Evolutionary conservation across 2,797 vertebrate genomes (phyloP).

Genomic region (Sebastes umbrosus): DNA sequence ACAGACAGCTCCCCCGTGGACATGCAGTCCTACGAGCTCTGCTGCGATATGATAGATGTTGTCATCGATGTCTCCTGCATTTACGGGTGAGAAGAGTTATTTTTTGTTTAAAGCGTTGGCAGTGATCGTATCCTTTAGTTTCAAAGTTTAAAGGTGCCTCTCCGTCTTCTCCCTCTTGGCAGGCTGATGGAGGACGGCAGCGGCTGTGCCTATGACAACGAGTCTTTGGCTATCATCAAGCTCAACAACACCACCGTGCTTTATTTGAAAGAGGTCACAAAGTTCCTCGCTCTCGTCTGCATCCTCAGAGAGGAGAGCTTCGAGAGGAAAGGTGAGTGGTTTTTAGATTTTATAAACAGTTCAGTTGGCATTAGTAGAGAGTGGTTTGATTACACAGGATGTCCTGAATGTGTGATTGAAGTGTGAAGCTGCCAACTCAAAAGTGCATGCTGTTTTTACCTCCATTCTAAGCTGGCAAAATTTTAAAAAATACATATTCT

Average conservation of each 20-base stretch:
- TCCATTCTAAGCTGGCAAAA: background rate
- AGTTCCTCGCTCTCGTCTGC: slow-evolving; percentile 95
- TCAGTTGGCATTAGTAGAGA: background rate
- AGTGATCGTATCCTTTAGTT: background rate
- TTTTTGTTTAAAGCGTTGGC: no score
- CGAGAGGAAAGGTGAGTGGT: slow-evolving; percentile 91
- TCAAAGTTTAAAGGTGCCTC: background rate
- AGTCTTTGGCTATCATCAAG: slow-evolving; percentile 97
- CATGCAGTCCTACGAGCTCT: slow-evolving; percentile 96
- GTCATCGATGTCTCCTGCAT: slow-evolving; percentile 98
- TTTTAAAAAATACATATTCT: background rate
- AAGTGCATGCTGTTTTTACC: background rate
- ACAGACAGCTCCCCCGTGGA: slow-evolving; percentile 97
- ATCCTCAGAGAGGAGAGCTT: slow-evolving; percentile 98
- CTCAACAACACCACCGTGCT: slow-evolving; percentile 98
- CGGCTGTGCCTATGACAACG: slow-evolving; percentile 94
- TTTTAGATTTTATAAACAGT: background rate
- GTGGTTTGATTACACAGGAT: background rate
- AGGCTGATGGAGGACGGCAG: slow-evolving; percentile 93
- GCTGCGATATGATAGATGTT: slow-evolving; percentile 98
- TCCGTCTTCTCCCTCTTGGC: background rate
- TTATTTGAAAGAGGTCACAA: slow-evolving; percentile 98
- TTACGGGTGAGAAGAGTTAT: slow-evolving; percentile 87
- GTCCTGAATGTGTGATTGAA: background rate
- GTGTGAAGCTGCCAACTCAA: background rate